Percentiles rank a stretch among this genome's conserved stretches.
Conservation (phyloP, 2,888 invertebrate genomes). For the Eupithecia vulgata region DNA sequence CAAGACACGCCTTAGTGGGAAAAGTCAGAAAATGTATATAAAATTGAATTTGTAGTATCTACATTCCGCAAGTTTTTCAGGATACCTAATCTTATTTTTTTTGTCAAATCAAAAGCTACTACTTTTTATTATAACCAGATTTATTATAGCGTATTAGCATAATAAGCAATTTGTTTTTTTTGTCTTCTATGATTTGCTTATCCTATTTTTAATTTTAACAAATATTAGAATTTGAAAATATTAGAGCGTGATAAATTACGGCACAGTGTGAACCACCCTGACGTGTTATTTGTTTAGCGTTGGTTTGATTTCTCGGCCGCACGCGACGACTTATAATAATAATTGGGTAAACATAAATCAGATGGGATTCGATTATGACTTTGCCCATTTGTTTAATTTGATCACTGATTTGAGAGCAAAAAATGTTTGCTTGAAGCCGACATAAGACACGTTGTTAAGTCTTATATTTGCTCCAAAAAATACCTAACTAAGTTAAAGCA, state of each 20-base stretch:
- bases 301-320: slow-evolving; percentile 56
- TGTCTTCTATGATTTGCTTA: background rate
- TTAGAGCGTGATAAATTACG: slow-evolving; percentile 9
- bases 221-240: slow-evolving; percentile 32
- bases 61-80: too few relatives aligned
- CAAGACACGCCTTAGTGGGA: too few relatives aligned
- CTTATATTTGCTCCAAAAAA: background rate
- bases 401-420: background rate
- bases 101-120: too few relatives aligned
- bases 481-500: background rate
- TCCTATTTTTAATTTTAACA: background rate
- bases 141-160: too few relatives aligned
- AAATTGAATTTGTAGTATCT: too few relatives aligned
- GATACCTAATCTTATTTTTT: too few relatives aligned
- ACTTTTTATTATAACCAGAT: too few relatives aligned
- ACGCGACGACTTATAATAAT: slow-evolving; percentile 45
- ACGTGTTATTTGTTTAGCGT: slow-evolving; percentile 70
- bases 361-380: slow-evolving; percentile 34
- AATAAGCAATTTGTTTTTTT: too few relatives aligned
- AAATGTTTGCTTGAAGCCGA: background rate
- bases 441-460: background rate
- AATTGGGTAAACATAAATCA: slow-evolving; percentile 40
- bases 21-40: too few relatives aligned
- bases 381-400: slow-evolving; percentile 27
- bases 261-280: slow-evolving; percentile 41